Percentiles rank a stretch among this genome's conserved stretches.
phyloP scores from a whole-genome alignment of 2,888 invertebrate species.

The Eupithecia vulgata region DNA sequence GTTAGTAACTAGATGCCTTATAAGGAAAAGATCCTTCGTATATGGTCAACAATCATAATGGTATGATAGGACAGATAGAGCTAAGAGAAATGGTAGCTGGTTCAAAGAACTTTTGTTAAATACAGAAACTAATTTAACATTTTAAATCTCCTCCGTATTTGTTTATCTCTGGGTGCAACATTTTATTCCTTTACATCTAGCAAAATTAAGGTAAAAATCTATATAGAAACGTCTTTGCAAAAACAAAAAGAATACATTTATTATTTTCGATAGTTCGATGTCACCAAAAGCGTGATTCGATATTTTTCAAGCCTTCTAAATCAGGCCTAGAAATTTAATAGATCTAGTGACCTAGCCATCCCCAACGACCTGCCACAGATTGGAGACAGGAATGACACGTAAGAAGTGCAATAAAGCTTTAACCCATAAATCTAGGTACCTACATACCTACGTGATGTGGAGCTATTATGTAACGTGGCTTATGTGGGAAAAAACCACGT shows the following conservation, averaged over 20 bases:
- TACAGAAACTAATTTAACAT: background rate
- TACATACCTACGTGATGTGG: constrained; percentile 37
- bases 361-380: constrained; percentile 35
- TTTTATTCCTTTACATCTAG: background rate
- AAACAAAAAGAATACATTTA: background rate
- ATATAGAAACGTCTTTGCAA: background rate
- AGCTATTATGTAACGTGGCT: constrained; percentile 39
- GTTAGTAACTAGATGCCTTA: constrained; percentile 27
- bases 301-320: background rate
- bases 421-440: constrained; percentile 40
- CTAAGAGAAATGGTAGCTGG: constrained; percentile 26
- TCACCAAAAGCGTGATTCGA: background rate
- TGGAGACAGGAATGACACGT: constrained; percentile 48
- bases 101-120: background rate
- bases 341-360: constrained; percentile 21
- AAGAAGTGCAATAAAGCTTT: constrained; percentile 48
- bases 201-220: background rate
- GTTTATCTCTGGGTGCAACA: background rate
- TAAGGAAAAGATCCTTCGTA: constrained; percentile 49
- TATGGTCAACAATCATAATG: constrained; percentile 60
- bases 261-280: background rate
- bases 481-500: constrained; percentile 42
- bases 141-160: background rate
- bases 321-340: background rate
- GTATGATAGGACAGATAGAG: constrained; percentile 44